These are phyloP conservation scores for Leptinotarsa peninsularis DNA, from an alignment of 2,888 invertebrate species.

Conservation along the genomic window DNA sequence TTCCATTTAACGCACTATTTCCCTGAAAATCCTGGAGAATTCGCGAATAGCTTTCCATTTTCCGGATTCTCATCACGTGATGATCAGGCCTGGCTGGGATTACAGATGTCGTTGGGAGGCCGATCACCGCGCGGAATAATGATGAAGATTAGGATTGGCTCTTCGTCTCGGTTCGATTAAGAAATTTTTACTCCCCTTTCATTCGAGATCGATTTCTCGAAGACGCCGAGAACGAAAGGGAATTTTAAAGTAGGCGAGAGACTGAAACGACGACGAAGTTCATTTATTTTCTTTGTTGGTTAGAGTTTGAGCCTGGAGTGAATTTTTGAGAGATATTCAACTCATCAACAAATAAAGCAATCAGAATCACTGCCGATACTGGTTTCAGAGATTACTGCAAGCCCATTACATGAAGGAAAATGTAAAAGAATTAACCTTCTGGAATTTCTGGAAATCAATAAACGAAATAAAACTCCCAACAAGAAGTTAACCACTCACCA, in stretches of 20 bases:
- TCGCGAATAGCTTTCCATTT: constrained; percentile 15
- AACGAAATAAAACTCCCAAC: no score
- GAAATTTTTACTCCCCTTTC: constrained; percentile 50
- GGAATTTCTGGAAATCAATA: no score
- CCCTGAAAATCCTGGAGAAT: constrained; percentile 9
- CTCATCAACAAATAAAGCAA: no score
- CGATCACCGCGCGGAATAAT: constrained; percentile 48
- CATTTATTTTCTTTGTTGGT: constrained; percentile 9
- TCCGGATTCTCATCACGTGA: constrained; percentile 50
- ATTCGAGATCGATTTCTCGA: constrained; percentile 35
- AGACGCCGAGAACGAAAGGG: constrained; percentile 20
- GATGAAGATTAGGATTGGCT: constrained; percentile 53
- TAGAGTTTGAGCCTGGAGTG: no score
- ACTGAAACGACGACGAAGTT: constrained; percentile 5
- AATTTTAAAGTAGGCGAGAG: constrained; percentile 40
- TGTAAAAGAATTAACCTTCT: no score
- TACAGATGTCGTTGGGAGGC: constrained; percentile 50
- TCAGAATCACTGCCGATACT: no score
- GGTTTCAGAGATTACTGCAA: no score
- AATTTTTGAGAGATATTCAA: no score
- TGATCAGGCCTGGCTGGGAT: constrained; percentile 50
- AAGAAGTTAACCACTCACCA: no score
- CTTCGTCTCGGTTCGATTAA: constrained; percentile 47
- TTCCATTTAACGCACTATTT: constrained; percentile 20
- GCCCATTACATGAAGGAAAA: no score